These are phyloP conservation scores for Caradrina clavipalpis DNA, from an alignment of 2,888 invertebrate genomes.

Conservation along the genomic window DNA sequence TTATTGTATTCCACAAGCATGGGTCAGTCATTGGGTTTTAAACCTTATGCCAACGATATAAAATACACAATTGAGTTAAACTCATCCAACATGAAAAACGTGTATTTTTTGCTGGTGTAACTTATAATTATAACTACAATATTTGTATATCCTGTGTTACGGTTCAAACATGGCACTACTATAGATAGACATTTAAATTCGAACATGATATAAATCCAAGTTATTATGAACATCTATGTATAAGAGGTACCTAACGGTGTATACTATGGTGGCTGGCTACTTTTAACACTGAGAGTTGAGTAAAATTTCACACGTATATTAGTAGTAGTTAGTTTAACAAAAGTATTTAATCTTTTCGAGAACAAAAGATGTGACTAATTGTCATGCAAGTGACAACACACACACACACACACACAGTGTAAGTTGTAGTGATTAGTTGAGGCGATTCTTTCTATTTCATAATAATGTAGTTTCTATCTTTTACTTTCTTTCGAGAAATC, in stretches of 20 bases:
- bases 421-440: no score
- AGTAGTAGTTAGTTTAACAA: background rate
- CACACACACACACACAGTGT: no score
- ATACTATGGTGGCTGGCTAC: background rate
- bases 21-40: background rate
- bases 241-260: background rate
- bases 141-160: background rate
- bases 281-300: background rate
- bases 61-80: background rate
- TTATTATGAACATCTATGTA: slow-evolving; percentile 2
- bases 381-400: no score
- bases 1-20: background rate
- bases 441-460: no score
- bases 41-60: background rate
- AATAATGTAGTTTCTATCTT: no score
- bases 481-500: no score
- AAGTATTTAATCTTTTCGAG: no score
- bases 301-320: background rate
- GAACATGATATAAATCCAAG: background rate
- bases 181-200: background rate
- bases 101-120: background rate
- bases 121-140: background rate
- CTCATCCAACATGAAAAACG: background rate
- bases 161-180: background rate
- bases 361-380: no score